phyloP scores from a whole-genome alignment of 2,888 invertebrate species.

The Tanytarsus gracilentus region DNA sequence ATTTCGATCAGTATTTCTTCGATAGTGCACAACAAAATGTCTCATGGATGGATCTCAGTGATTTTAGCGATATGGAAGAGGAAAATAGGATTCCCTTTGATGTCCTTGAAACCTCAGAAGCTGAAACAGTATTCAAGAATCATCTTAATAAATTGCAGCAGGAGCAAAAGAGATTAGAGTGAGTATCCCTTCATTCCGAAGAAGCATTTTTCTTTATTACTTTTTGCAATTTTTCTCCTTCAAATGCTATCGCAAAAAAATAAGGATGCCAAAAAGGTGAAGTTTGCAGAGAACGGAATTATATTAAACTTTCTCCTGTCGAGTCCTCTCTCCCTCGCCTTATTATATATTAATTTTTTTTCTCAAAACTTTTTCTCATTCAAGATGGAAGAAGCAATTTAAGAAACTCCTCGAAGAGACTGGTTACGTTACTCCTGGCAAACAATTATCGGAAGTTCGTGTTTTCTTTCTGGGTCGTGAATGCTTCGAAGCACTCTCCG shows the following conservation, averaged over 20 bases:
- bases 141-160: slow-evolving; percentile 85
- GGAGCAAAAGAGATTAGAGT: slow-evolving; percentile 87
- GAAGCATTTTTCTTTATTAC: slow-evolving; percentile 1
- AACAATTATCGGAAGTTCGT: slow-evolving; percentile 78
- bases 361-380: slow-evolving; percentile 26
- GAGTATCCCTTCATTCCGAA: slow-evolving; percentile 42
- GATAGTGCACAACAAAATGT: slow-evolving; percentile 62
- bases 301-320: slow-evolving; percentile 29
- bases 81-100: slow-evolving; percentile 84
- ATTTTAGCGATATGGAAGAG: slow-evolving; percentile 50
- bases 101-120: slow-evolving; percentile 81
- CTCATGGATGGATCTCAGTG: slow-evolving; percentile 65
- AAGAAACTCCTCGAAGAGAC: slow-evolving; percentile 87
- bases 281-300: slow-evolving; percentile 3
- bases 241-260: slow-evolving; percentile 30
- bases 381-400: slow-evolving; percentile 88
- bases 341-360: not conserved
- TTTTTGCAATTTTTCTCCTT: slow-evolving; percentile 29
- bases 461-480: slow-evolving; percentile 90
- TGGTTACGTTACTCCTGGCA: slow-evolving; percentile 92
- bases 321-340: slow-evolving; percentile 28
- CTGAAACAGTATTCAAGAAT: slow-evolving; percentile 84
- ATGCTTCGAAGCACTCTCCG: slow-evolving; percentile 84
- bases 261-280: slow-evolving; percentile 49
- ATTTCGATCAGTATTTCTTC: slow-evolving; percentile 88